Evolutionary conservation across 2,113 vertebrate genomes (phyloP), one percentile per base, ranked within the genome.

Genomic region (Corydoras sp.): DNA sequence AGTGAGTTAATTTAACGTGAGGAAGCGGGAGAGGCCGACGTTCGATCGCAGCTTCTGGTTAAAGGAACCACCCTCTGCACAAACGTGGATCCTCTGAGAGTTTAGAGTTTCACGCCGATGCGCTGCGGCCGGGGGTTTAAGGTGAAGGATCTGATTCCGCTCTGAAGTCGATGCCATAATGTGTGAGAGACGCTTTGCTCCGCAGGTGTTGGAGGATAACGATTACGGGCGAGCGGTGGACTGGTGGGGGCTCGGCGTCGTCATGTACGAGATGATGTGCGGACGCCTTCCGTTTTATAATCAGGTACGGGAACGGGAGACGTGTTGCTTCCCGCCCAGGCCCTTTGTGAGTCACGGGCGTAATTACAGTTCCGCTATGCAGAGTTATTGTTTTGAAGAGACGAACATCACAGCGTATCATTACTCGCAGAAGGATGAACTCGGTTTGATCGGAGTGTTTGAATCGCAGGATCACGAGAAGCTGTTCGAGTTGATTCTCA

Each of bases 201-300:
- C 14, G 35, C 84, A 90, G 89, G 89, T 90, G n/a, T 62, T 90
- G 84, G 89, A 90, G 71, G 89, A 90, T 81, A 90, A 90, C 56
- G 89, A 90, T 55, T 90, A 90, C 15, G 89, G 89, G 0, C 83
- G 89, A 53, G 89, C 88, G 49, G 89, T 90, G 85, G 89, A 90
- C 84, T 90, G 89, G 89, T 90, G 88, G 89, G 89, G 89, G 51
- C 65, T 90, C 70, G 88, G 89, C 3, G 88, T 90, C 74, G 89
- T 90, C 14, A 90, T 86, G 77, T 90, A 90, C 50, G 89, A 90
- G 81, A 90, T 90, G 89, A 89, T 90, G 89, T 90, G 89, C 18
- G 88, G 89, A 70, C 86, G 88, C 24, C 85, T 90, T 76, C 89
- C 89, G 10, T 90, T 90, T 81, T 90, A 90, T 83, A 90, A 90